phyloP scores from a whole-genome alignment of 2,113 vertebrate species.

The Epinephelus fuscoguttatus region DNA sequence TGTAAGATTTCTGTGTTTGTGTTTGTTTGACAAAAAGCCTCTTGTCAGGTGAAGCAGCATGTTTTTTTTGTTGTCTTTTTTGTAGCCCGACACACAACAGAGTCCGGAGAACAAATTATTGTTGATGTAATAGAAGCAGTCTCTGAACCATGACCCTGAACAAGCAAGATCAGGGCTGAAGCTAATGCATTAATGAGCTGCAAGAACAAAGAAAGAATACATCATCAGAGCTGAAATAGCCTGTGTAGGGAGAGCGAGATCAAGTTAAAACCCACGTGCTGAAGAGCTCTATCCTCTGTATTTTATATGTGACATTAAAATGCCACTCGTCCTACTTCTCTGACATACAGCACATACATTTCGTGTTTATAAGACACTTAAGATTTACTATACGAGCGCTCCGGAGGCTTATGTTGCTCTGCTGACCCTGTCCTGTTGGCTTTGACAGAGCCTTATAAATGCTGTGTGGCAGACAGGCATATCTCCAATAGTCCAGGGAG shows the following conservation, averaged over 20 bases:
- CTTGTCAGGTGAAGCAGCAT: background rate
- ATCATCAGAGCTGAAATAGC: conserved; percentile 6
- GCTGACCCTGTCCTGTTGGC: conserved; percentile 52
- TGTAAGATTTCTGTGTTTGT: background rate
- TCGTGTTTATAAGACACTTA: conserved; percentile 11
- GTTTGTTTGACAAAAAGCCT: conserved; percentile 27
- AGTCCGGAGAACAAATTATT: conserved; percentile 31
- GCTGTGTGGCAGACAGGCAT: conserved; percentile 46
- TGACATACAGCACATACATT: conserved; percentile 25
- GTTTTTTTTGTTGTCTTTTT: background rate
- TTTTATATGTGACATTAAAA: conserved; percentile 31
- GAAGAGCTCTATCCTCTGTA: background rate
- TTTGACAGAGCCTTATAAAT: conserved; percentile 50
- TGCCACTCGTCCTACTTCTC: conserved; percentile 3
- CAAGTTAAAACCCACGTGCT: conserved; percentile 14
- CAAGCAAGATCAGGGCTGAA: conserved; percentile 35
- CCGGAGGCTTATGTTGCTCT: conserved; percentile 55
- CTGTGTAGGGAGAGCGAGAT: background rate
- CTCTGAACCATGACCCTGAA: conserved; percentile 43
- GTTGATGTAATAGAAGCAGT: conserved; percentile 15
- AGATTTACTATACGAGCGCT: conserved; percentile 5
- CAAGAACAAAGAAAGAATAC: conserved; percentile 22
- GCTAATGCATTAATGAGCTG: conserved; percentile 48
- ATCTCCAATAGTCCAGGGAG: conserved; percentile 52
- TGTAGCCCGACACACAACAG: conserved; percentile 5